A percentile compares a stretch with the other conserved stretches of the same genome.
These are phyloP conservation scores for Microchrysa polita DNA, from an alignment of 2,888 invertebrate species.

Conservation along the genomic window DNA sequence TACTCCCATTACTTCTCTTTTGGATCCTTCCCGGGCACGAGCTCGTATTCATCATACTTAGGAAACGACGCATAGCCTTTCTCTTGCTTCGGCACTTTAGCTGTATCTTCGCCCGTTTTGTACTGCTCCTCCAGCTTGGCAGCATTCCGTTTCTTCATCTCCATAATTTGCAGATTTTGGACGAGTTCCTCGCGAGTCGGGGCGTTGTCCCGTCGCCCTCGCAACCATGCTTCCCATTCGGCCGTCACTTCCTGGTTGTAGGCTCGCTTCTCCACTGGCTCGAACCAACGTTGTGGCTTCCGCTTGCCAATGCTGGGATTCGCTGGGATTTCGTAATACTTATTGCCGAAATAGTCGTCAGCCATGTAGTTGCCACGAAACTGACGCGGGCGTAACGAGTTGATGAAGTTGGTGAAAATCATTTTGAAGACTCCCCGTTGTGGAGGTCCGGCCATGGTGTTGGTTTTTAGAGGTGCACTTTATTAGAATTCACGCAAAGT, in stretches of 20 bases:
- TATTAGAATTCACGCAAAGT: no score
- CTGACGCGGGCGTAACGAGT: slow-evolving; percentile 65
- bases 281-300: slow-evolving; percentile 77
- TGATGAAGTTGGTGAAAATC: slow-evolving; percentile 61
- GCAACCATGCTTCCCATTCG: slow-evolving; percentile 90
- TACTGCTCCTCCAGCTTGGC: slow-evolving; percentile 72
- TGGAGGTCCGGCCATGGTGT: slow-evolving; percentile 57
- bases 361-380: slow-evolving; percentile 70
- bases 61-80: slow-evolving; percentile 62
- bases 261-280: slow-evolving; percentile 69
- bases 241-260: slow-evolving; percentile 81
- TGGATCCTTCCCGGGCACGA: slow-evolving; percentile 59
- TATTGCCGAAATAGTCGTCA: slow-evolving; percentile 82
- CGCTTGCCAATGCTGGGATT: slow-evolving; percentile 73
- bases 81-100: slow-evolving; percentile 56
- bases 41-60: slow-evolving; percentile 70
- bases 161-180: slow-evolving; percentile 75
- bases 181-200: slow-evolving; percentile 79
- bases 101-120: slow-evolving; percentile 64
- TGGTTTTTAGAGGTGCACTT: no score
- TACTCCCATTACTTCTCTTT: background rate
- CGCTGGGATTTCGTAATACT: slow-evolving; percentile 81
- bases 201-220: slow-evolving; percentile 72
- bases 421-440: slow-evolving; percentile 60
- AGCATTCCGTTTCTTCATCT: slow-evolving; percentile 80